A percentile compares a stretch with the other conserved stretches of the same genome.
Evolutionary conservation across 2,888 invertebrate genomes (phyloP).

Genomic region (Hypercompe scribonia): DNA sequence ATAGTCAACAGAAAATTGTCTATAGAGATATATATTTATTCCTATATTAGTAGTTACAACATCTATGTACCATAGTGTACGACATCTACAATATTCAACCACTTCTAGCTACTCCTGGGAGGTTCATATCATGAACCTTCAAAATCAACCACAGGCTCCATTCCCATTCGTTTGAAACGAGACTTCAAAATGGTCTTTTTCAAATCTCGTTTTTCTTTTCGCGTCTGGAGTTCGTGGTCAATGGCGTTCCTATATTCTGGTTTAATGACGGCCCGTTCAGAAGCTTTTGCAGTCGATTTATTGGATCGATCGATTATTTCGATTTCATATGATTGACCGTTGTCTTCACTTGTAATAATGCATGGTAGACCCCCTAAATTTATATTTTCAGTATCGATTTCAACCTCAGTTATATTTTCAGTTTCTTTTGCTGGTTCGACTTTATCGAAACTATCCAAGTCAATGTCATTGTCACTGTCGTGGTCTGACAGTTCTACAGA

Average conservation of each 20-base stretch:
- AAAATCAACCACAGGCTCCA: slow-evolving; percentile 63
- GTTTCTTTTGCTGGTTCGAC: neutral
- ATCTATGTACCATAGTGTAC: neutral
- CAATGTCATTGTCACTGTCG: slow-evolving; percentile 6
- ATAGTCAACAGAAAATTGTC: neutral
- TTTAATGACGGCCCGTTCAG: neutral
- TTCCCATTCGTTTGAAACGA: slow-evolving; percentile 64
- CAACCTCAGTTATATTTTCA: slow-evolving; percentile 15
- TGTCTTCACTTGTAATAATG: slow-evolving; percentile 10
- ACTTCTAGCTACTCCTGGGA: neutral
- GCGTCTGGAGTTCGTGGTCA: neutral
- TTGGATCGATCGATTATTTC: slow-evolving; percentile 56
- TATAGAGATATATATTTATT: neutral
- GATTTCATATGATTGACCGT: slow-evolving; percentile 49
- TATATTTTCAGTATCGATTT: slow-evolving; percentile 18
- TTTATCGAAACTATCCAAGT: slow-evolving; percentile 12
- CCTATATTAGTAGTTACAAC: neutral
- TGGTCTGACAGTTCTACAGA: slow-evolving; percentile 7
- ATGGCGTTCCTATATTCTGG: neutral
- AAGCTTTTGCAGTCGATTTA: neutral
- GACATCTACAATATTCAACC: no score
- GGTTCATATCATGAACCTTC: neutral
- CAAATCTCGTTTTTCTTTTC: slow-evolving; percentile 47
- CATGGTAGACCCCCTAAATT: slow-evolving; percentile 24
- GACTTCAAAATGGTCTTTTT: slow-evolving; percentile 60